Percentiles rank a stretch among this genome's conserved stretches.
Evolutionary conservation across 2,113 vertebrate species (phyloP).

Genomic region (Danio rerio): DNA sequence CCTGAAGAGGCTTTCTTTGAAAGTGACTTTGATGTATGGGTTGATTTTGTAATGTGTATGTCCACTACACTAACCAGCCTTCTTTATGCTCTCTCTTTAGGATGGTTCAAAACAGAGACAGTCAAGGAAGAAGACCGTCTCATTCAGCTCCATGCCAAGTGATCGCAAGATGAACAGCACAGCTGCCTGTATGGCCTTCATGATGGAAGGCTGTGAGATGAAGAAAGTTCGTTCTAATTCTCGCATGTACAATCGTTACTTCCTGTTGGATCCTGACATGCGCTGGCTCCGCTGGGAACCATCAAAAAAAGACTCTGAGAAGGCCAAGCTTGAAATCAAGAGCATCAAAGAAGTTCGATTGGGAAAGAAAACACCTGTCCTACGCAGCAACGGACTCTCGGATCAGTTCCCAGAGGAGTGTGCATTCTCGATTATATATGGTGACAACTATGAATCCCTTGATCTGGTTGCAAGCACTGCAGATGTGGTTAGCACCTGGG

Average conservation of each 20-base stretch:
- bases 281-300: conserved; percentile 90
- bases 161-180: conserved; percentile 92
- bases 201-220: conserved; percentile 94
- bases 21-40: too few species aligned
- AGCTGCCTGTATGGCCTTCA: conserved; percentile 90
- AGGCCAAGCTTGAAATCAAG: conserved; percentile 92
- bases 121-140: conserved; percentile 89
- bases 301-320: conserved; percentile 91
- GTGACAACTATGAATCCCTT: conserved; percentile 92
- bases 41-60: background rate
- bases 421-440: conserved; percentile 92
- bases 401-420: conserved; percentile 93
- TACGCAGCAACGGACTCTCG: conserved; percentile 89
- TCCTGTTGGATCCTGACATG: conserved; percentile 88
- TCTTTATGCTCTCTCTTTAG: conserved; percentile 68
- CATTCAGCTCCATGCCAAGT: conserved; percentile 91
- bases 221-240: conserved; percentile 94
- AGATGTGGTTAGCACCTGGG: conserved; percentile 90
- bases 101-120: conserved; percentile 87
- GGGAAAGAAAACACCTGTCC: conserved; percentile 89
- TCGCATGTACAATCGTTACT: conserved; percentile 93
- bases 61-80: background rate
- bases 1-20: too few species aligned
- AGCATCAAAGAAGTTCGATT: conserved; percentile 89
- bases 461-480: conserved; percentile 88